These are phyloP conservation scores for Isurus oxyrinchus DNA, from an alignment of 2,113 vertebrate species.

Conservation along the genomic window DNA sequence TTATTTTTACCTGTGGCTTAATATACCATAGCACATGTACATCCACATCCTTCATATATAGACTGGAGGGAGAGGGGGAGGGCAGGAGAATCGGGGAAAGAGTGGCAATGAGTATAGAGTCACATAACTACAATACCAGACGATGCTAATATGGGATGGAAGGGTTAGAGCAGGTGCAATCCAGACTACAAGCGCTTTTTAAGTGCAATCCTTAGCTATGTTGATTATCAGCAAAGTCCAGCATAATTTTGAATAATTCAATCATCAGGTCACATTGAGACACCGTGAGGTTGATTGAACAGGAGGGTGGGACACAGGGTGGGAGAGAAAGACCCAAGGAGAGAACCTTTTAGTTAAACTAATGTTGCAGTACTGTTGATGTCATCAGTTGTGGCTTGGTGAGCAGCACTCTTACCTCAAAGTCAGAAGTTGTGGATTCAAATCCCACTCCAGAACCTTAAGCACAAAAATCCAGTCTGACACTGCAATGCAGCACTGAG, in stretches of 20 bases:
- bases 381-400: neutral
- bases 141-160: neutral
- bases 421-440: neutral
- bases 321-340: neutral
- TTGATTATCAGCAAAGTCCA: neutral
- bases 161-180: neutral
- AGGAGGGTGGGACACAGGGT: neutral
- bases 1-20: conserved; percentile 6
- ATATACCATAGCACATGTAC: neutral
- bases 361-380: neutral
- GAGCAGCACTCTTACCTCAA: neutral
- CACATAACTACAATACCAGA: conserved; percentile 6
- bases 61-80: neutral
- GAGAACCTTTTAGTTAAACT: neutral
- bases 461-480: neutral
- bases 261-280: neutral
- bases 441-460: neutral
- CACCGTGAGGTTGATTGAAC: neutral
- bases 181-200: neutral
- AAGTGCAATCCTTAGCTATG: neutral
- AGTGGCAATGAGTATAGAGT: neutral
- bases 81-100: neutral
- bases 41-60: neutral
- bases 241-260: neutral
- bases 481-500: neutral